Base-by-base conservation (phyloP, 2,113 vertebrate species). In the Podarcis cretensis region DNA sequence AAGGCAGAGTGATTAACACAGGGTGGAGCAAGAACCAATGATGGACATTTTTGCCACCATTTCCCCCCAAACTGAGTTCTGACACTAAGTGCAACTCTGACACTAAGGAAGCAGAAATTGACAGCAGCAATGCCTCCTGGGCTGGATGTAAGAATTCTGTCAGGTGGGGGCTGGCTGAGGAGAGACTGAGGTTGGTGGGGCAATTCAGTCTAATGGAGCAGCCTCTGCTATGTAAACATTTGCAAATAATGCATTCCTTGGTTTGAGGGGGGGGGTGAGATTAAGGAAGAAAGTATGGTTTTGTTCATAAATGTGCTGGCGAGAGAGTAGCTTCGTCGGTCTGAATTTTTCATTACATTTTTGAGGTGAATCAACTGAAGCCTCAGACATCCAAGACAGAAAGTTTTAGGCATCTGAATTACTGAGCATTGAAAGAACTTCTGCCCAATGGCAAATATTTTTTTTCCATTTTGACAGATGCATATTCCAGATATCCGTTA, bases 401-500 rank as follows among this genome's bases (percentile, higher is more conserved):
- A 90, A 87, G 21, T 21, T 92, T 86, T 63, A 92, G 48, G 89
- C 88, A 90, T 84, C 74, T 89, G 89, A 93, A 95, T 91, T 90
- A 71, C 75, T 91, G 85, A 91, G 83, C 37, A 87, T 18, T 65
- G 82, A 92, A 78, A 88, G 90, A 93, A 89, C 89, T 90, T 37
- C 84, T 92, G 83, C 84, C 87, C 73, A 94, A 82, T 59, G 40
- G 79, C n/a, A 93, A 93, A 86, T 89, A 85, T 94, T 21, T 93
- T 95, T 43, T 86, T 95, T 82, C 91, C 68, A 91, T 86, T 94
- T 75, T 92, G 83, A 93, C 86, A 68, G 93, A 84, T 3, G 0
- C 18, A 9, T 92, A 93, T 92, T 93, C 94, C 94, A 96, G 91
- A 93, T 95, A 96, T 94, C 86, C 86, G 57, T 75, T 93, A 82